Base-by-base conservation (phyloP, 2,888 invertebrate genomes). In the Noctuana brunneofusca region DNA sequence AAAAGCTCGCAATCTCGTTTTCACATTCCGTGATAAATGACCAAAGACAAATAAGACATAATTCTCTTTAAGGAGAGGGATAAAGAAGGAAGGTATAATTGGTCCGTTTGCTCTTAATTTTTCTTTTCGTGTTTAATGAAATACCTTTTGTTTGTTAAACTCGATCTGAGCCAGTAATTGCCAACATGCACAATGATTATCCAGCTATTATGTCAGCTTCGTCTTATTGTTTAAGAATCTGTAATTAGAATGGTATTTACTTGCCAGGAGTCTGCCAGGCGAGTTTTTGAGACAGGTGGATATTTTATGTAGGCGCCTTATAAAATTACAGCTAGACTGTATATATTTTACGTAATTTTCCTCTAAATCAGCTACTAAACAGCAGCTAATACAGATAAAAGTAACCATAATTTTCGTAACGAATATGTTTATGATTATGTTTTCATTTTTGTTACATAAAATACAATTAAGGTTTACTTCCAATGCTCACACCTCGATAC, bases 171-270 rank as follows among this genome's bases (percentile, higher is more conserved):
- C 30, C 22, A 22, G 60, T 60, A 53, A 63, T 56, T 56, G 50
- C 55, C 49, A 49, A 50, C 30, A 63, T 50, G 20, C 63, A 62
- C 48, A 62, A 41, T 62, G 50, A 62, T 63, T 63, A 55, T 56
- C 63, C 63, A 16, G 63, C 53, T 57, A 63, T 63, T 63, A 63
- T 57, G 56, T 63, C 52, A 63, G 43, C 6, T 50, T 63, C 63
- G 50, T 52, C 41, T 56, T 63, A 24, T 63, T 63, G 43, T 52
- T 43, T 11, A 22, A 46, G 18, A 16, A 32, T 14, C 56, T 57
- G 63, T 52, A 63, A 63, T 63, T 57, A 63, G 50, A 52, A 41
- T 12, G 50, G 56, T 35, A 57, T 63, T 56, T 52, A 63, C 63
- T 16, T 24, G 50, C 30, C 43, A 63, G 63, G 30, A 43, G 24